Base-by-base conservation (phyloP, 2,888 invertebrate genomes). In the Tinea semifulvella region DNA sequence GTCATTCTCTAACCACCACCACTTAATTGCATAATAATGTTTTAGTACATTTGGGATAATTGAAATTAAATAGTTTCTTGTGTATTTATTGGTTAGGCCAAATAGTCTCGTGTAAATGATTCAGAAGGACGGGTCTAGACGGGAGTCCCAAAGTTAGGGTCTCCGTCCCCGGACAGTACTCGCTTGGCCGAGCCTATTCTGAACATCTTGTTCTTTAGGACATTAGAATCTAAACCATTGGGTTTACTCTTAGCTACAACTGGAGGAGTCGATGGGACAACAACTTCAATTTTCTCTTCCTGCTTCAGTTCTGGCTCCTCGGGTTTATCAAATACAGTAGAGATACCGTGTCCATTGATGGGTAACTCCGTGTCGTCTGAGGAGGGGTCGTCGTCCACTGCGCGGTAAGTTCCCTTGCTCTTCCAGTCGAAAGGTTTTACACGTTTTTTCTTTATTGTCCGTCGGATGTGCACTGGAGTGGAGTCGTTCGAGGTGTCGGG, bases 111-210 rank as follows among this genome's bases (percentile, higher is more conserved):
- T n/a, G n/a, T n/a, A n/a, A n/a, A n/a, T n/a, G n/a, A n/a, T n/a
- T n/a, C n/a, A n/a, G n/a, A n/a, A n/a, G n/a, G n/a, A 28, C 11
- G 27, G 22, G 22, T 4, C 80, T 81, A 87, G 53, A 88, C 87
- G 8, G 87, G 87, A 3, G 87, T 88, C 51, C 87, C 87, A 64
- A 87, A 87, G 70, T 86, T 87, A 0, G 87, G 87, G 68, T 88
- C 87, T 0, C 87, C 87, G 53, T 85, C 83, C 36, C 86, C 86
- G 49, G 72, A 60, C 46, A 73, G 61, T 39, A 81, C 71, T 20
- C 81, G 61, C 20, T 74, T 69, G 49, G 81, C 81, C 7, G 76
- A 67, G 2, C 81, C 80, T 68, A 80, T 75, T 62, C 80, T 75
- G 63, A 52, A 52, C 10, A 39, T 45, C n/a, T 50, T 46, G 20